These are phyloP conservation scores for Pipistrellus pygmaeus DNA, from an alignment of 2,797 vertebrate genomes.

Conservation along the genomic window DNA sequence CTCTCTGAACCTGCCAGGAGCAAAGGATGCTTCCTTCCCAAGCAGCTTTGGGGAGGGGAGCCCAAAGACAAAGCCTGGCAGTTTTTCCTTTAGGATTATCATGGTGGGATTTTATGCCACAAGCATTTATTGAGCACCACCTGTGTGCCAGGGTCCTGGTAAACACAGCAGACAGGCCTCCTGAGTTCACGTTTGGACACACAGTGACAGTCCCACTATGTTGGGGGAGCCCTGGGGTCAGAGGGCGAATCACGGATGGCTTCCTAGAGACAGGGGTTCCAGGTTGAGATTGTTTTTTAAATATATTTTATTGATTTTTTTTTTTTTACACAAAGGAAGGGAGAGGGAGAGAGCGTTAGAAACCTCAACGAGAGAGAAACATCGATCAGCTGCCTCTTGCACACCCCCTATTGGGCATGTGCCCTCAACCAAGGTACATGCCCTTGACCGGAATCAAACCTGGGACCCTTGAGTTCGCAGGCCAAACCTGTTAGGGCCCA, in stretches of 20 bases:
- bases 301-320: too few relatives aligned
- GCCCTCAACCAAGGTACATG: too few relatives aligned
- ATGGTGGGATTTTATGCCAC: not conserved
- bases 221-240: too few relatives aligned
- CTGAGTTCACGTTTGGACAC: not conserved
- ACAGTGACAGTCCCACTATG: not conserved
- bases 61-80: not conserved
- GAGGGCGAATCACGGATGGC: not conserved
- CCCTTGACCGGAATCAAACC: too few relatives aligned
- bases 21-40: not conserved
- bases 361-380: too few relatives aligned
- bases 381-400: too few relatives aligned
- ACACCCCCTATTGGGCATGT: too few relatives aligned
- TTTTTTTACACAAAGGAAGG: too few relatives aligned
- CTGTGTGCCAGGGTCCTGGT: not conserved
- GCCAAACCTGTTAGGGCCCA: too few relatives aligned
- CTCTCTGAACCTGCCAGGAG: not conserved
- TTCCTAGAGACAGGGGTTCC: not conserved
- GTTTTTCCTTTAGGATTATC: not conserved
- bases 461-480: too few relatives aligned
- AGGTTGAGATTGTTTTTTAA: not conserved
- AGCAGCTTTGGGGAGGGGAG: accelerated
- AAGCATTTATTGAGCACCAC: not conserved
- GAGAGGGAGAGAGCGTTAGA: too few relatives aligned
- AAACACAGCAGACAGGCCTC: not conserved